Evolutionary conservation across 2,888 invertebrate species (phyloP).

Genomic region (Lacanobia oleracea): DNA sequence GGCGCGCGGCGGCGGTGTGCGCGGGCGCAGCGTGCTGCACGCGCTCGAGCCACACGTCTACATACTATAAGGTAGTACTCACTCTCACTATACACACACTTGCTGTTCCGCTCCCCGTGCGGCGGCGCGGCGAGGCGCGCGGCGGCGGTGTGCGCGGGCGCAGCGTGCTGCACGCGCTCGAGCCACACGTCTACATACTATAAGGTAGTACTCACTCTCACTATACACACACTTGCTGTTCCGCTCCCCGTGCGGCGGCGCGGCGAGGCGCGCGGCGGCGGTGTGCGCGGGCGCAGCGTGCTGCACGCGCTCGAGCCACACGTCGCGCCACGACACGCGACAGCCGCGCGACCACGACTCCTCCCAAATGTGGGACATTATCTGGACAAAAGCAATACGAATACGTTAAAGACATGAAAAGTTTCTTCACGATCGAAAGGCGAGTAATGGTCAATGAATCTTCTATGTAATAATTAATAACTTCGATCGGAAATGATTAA

Average conservation of each 20-base stretch:
- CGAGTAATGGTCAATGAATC: too few species aligned
- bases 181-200: conserved; percentile 90
- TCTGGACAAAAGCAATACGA: conserved; percentile 82
- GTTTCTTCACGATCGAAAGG: too few species aligned
- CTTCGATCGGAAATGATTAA: too few species aligned
- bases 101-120: conserved; percentile 24
- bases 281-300: conserved; percentile 62
- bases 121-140: conserved; percentile 54
- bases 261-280: conserved; percentile 64
- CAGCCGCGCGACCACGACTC: conserved; percentile 90
- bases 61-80: conserved; percentile 25
- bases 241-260: conserved; percentile 31
- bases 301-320: conserved; percentile 87
- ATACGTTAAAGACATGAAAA: background rate
- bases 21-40: conserved; percentile 62
- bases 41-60: conserved; percentile 92
- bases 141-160: conserved; percentile 68
- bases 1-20: conserved; percentile 67
- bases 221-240: conserved; percentile 50
- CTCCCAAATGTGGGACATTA: conserved; percentile 95
- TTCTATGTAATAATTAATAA: too few species aligned
- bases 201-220: conserved; percentile 63
- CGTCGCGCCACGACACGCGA: conserved; percentile 92
- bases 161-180: conserved; percentile 68
- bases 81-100: conserved; percentile 65